Evolutionary conservation across 2,113 vertebrate species (phyloP).

Genomic region (Oceanodroma tethys): DNA sequence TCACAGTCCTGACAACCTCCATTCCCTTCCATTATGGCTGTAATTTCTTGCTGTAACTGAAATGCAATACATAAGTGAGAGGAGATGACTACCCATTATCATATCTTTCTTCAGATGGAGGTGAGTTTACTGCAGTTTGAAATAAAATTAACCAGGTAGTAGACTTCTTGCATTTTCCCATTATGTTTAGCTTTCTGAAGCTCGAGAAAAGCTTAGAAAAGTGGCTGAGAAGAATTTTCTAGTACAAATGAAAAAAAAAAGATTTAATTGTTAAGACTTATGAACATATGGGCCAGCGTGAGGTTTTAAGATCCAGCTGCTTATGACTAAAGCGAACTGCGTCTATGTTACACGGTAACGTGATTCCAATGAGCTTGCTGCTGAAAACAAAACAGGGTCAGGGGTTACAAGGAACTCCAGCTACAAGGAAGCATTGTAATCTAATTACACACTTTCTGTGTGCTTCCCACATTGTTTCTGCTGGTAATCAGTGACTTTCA

Average conservation of each 20-base stretch:
- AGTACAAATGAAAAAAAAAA: background rate
- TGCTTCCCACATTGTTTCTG: background rate
- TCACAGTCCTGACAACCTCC: background rate
- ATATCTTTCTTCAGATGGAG: background rate
- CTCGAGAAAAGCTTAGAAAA: background rate
- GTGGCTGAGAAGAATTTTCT: background rate
- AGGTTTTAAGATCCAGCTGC: background rate
- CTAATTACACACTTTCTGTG: background rate
- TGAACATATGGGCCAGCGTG: background rate
- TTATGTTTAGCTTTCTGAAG: background rate
- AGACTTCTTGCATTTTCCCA: background rate
- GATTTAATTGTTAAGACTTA: background rate
- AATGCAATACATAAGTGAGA: background rate
- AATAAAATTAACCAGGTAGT: background rate
- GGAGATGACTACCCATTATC: background rate
- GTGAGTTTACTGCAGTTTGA: background rate
- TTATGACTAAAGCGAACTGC: background rate
- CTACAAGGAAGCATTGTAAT: background rate
- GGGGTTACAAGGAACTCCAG: background rate
- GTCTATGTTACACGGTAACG: background rate
- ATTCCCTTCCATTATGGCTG: background rate
- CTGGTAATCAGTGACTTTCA: background rate
- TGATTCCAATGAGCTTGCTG: background rate
- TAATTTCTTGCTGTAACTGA: conserved; percentile 1
- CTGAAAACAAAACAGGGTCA: background rate